Base-by-base conservation (phyloP, 2,888 invertebrate species). In the Halocaridina rubra region DNA sequence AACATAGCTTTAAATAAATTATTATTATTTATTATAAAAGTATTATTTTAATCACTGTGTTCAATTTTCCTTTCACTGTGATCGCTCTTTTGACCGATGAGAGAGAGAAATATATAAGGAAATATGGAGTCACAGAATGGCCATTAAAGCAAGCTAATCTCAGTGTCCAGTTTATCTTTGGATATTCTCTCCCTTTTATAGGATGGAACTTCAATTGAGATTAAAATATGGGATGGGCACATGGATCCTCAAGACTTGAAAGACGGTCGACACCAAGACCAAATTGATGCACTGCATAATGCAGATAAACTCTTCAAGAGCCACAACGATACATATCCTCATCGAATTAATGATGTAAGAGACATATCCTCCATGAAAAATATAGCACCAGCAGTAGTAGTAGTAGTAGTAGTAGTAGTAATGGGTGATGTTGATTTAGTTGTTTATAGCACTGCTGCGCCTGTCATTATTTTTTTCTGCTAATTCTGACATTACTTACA, bases 211-310 rank as follows among this genome's bases (percentile, higher is more conserved):
- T 88, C 88, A 13, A 81, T 89, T 29, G 89, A 89, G 82, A 64
- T 88, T 8, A 88, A 85, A 13, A 75, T 88, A 7, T 89, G 89
- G 88, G 89, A 89, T 85, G 89, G 89, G n/a, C 77, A 72, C 19
- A 19, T 84, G n/a, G 74, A 53, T 8, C 24, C 39, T 61, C 32
- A n/a, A 7, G 79, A 84, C 33, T 64, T 84, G 24, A 71, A 29
- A 7, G 79, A 79, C 33, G 19, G 30, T 19, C 61, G 72, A 22
- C 46, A 64, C 39, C 57, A 79, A 19, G 32, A 61, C 1, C 77
- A 71, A 27, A 29, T 84, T 27, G 32, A 59, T 2, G 67, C 29
- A 22, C 22, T 79, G 39, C 33, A 64, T 8, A 27, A 57, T 16
- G 61, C 19, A 39, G 74, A 77, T 8, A 79, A 79, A 27, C 53